Percentiles rank a stretch among this genome's conserved stretches.
phyloP scores from a whole-genome alignment of 1,140 invertebrate species.

The Oscheius sp. region DNA sequence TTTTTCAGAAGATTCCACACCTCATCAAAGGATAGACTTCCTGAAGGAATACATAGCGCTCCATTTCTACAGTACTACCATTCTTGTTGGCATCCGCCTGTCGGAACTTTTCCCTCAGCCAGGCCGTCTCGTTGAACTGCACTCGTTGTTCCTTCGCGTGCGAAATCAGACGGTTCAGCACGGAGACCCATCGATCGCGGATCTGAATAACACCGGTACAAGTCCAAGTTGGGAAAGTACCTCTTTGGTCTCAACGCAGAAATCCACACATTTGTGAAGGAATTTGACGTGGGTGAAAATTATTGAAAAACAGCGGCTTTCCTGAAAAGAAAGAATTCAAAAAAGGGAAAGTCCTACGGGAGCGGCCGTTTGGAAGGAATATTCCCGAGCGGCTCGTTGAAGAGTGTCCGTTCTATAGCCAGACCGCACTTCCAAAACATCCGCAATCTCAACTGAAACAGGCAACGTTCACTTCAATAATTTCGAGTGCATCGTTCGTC shows the following conservation, averaged over 20 bases:
- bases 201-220: conserved; percentile 43
- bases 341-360: conserved; percentile 40
- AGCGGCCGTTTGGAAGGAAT: conserved; percentile 48
- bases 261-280: conserved; percentile 57
- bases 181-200: conserved; percentile 30
- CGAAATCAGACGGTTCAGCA: conserved; percentile 31
- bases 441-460: conserved; percentile 46
- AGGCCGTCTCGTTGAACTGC: conserved; percentile 52
- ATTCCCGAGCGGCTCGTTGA: conserved; percentile 50
- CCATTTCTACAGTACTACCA: conserved; percentile 29
- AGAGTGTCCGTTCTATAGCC: conserved; percentile 57
- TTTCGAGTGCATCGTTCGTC: too few relatives aligned
- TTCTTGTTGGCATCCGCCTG: conserved; percentile 55
- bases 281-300: conserved; percentile 55
- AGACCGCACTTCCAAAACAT: conserved; percentile 53
- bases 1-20: conserved; percentile 56
- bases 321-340: conserved; percentile 43
- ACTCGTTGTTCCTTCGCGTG: conserved; percentile 39
- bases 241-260: conserved; percentile 38
- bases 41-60: conserved; percentile 23
- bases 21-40: conserved; percentile 53
- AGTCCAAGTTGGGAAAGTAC: not conserved
- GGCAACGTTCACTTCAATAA: not conserved
- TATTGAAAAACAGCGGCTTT: conserved; percentile 55
- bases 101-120: conserved; percentile 53